phyloP scores from a whole-genome alignment of 2,888 invertebrate species.

The Drosophila kuntzei region DNA sequence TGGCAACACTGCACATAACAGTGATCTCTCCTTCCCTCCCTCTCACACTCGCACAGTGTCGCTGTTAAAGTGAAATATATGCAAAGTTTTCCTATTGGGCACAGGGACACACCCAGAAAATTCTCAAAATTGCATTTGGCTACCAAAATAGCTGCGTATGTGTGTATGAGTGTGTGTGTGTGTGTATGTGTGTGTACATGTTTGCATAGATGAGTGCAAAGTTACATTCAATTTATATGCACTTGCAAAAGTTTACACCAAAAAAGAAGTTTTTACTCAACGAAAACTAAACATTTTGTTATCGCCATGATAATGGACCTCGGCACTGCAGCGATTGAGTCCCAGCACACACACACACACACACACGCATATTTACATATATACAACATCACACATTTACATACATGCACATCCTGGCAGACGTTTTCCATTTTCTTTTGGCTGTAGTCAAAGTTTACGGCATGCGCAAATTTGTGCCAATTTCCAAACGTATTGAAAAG shows the following conservation, averaged over 20 bases:
- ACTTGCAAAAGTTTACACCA: conserved; percentile 73
- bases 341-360: conserved; percentile 10
- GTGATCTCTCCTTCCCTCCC: not conserved
- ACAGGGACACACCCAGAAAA: conserved; percentile 49
- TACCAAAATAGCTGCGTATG: conserved; percentile 44
- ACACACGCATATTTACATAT: conserved; percentile 6
- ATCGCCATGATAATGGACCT: conserved; percentile 74
- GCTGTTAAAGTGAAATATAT: conserved; percentile 70
- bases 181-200: conserved; percentile 37
- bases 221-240: conserved; percentile 78
- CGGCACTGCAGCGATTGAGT: conserved; percentile 53
- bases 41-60: conserved; percentile 3
- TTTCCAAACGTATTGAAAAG: conserved; percentile 40
- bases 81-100: conserved; percentile 65
- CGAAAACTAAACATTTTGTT: conserved; percentile 79
- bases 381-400: conserved; percentile 2
- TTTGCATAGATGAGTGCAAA: conserved; percentile 77
- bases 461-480: conserved; percentile 47
- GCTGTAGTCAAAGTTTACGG: conserved; percentile 58
- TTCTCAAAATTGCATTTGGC: conserved; percentile 65
- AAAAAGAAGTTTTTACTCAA: conserved; percentile 66
- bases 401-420: conserved; percentile 6
- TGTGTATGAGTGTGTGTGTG: conserved; percentile 9
- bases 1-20: not conserved
- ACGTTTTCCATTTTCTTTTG: conserved; percentile 1